Percentiles rank a stretch among this genome's conserved stretches.
phyloP scores from a whole-genome alignment of 2,888 invertebrate species.

The Sisyra nigra region DNA sequence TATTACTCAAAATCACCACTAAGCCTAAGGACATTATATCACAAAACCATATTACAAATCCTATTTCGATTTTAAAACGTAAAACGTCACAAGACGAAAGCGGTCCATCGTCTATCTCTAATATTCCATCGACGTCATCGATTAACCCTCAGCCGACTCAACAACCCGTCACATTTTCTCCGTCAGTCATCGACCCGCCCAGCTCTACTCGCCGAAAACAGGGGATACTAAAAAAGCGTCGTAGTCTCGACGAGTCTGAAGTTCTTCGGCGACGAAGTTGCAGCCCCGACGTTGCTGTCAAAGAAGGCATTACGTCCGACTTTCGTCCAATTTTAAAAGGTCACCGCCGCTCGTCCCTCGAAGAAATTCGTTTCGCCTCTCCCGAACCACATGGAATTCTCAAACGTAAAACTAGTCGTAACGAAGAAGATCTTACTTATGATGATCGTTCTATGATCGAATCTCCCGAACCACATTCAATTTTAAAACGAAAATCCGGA shows the following conservation, averaged over 20 bases:
- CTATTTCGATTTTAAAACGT: constrained; percentile 40
- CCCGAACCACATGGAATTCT: constrained; percentile 52
- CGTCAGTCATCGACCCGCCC: constrained; percentile 52
- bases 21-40: too few species aligned
- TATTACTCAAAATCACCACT: too few species aligned
- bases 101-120: constrained; percentile 15
- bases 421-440: constrained; percentile 31
- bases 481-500: constrained; percentile 62
- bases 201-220: constrained; percentile 44
- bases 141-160: constrained; percentile 25
- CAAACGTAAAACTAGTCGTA: constrained; percentile 49
- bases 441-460: constrained; percentile 35
- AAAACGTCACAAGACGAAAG: constrained; percentile 33
- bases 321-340: constrained; percentile 50
- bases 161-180: constrained; percentile 68
- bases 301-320: constrained; percentile 34
- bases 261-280: constrained; percentile 50
- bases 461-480: constrained; percentile 59
- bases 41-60: constrained; percentile 18
- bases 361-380: constrained; percentile 46
- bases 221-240: constrained; percentile 69
- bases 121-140: constrained; percentile 20
- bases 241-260: constrained; percentile 66
- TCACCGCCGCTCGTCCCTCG: constrained; percentile 49
- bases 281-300: constrained; percentile 49